Evolutionary conservation across 2,113 vertebrate genomes (phyloP), one percentile per base, ranked within the genome.

Genomic region (Pandion haliaetus): DNA sequence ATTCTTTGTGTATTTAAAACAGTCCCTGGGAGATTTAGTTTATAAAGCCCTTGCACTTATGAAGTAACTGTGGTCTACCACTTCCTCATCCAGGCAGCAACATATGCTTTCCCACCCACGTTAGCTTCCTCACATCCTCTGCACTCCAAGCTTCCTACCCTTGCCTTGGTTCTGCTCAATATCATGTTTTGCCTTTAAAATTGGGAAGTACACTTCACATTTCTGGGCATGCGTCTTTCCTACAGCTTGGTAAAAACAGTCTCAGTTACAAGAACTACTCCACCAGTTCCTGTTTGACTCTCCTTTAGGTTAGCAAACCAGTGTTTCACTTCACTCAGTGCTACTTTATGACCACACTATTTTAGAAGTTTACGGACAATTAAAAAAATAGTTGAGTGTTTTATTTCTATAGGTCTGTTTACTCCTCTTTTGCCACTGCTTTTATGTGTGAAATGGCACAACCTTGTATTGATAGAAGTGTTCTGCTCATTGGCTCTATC

Each of bases 51-150:
- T 99, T 94, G 85, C 98, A 97, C 98, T 98, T 97, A 97, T 95
- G 98, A 98, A 99, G 98, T 96, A 98, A 97, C 98, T 98, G 98
- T 98, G 99, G 99, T 98, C 83, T 97, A 99, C 99, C 99, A 98
- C 99, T 99, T 99, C 98, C 99, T 99, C 97, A 98, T 97, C 97
- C 97, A 92, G 94, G 86, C 98, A 97, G 98, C 97, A 97, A 94
- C 98, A 97, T 98, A 97, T 98, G 98, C 96, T 97, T 97, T 98
- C 98, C 99, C 99, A 99, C 99, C 99, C 99, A 99, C 95, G 45
- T 85, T 96, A 98, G 94, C 97, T 97, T 95, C 96, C 95, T 95
- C 10, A 10, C 61, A 72, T 85, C 81, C 77, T 92, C 69, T 47
- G 89, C 93, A 17, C 90, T 97, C 89, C 91, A 85, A 50, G 73